phyloP scores from a whole-genome alignment of 2,888 invertebrate genomes.

The Watsonalla binaria region DNA sequence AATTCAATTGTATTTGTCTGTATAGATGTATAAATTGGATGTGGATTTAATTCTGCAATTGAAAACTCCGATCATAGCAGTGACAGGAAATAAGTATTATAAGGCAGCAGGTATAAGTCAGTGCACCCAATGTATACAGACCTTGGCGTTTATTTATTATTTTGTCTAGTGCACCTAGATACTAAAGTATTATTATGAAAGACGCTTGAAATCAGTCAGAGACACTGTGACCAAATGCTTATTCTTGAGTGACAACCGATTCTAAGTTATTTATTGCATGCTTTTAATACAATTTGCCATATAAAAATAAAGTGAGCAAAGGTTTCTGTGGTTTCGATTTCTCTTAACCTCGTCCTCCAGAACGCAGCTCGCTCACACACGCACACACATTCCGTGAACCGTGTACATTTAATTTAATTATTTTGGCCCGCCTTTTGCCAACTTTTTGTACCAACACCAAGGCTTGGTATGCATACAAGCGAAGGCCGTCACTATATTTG shows the following conservation, averaged over 20 bases:
- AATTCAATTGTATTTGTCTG: too few relatives aligned
- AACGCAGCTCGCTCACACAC: slow-evolving; percentile 37
- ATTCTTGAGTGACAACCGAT: too few relatives aligned
- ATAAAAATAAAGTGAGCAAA: slow-evolving; percentile 13
- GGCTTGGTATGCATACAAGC: background rate
- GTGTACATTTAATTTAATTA: slow-evolving; percentile 38
- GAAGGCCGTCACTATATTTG: background rate
- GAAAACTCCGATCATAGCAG: too few relatives aligned
- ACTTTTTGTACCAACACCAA: slow-evolving; percentile 1
- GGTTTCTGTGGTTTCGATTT: slow-evolving; percentile 56
- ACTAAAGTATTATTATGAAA: too few relatives aligned
- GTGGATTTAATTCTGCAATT: too few relatives aligned
- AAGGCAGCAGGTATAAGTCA: too few relatives aligned
- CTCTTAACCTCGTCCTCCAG: slow-evolving; percentile 62
- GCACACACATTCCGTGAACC: slow-evolving; percentile 26
- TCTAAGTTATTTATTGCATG: background rate
- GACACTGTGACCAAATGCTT: slow-evolving; percentile 10
- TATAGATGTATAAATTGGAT: too few relatives aligned
- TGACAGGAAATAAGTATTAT: too few relatives aligned
- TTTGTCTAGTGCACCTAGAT: too few relatives aligned
- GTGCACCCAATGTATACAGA: too few relatives aligned
- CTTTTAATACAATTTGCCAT: background rate
- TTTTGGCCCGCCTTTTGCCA: slow-evolving; percentile 1
- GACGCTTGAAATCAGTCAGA: too few relatives aligned
- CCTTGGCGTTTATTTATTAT: too few relatives aligned